These are phyloP conservation scores for Hirtodrosophila alboralis DNA, from an alignment of 2,888 invertebrate species.

Conservation along the genomic window DNA sequence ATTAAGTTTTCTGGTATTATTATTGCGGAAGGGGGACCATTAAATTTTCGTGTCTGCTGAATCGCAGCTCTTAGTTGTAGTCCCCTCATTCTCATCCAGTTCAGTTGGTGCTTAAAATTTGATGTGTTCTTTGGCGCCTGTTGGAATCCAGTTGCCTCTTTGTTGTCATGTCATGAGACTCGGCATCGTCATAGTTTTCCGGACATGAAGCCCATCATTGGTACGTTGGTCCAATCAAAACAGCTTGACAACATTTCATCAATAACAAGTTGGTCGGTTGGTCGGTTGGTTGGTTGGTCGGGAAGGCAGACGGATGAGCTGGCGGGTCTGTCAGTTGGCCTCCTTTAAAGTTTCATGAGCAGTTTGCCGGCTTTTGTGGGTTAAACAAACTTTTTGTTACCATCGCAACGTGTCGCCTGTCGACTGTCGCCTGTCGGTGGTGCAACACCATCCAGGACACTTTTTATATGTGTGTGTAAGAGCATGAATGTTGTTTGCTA, in stretches of 20 bases:
- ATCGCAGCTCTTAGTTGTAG: slow-evolving; percentile 17
- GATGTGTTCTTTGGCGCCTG: slow-evolving; percentile 47
- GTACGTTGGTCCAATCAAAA: slow-evolving; percentile 43
- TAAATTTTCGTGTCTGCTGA: slow-evolving; percentile 61
- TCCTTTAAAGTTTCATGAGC: slow-evolving; percentile 39
- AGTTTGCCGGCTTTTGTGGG: slow-evolving; percentile 37
- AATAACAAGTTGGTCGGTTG: slow-evolving; percentile 50
- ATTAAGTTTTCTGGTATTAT: slow-evolving; percentile 35
- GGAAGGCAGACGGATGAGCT: neutral
- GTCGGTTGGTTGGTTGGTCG: slow-evolving; percentile 6
- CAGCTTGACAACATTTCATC: slow-evolving; percentile 71
- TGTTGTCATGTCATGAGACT: slow-evolving; percentile 21
- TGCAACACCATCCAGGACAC: slow-evolving; percentile 2
- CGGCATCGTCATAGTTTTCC: slow-evolving; percentile 29
- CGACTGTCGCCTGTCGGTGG: slow-evolving; percentile 11
- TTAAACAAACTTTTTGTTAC: slow-evolving; percentile 37
- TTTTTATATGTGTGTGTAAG: slow-evolving; percentile 19
- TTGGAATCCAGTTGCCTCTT: slow-evolving; percentile 4
- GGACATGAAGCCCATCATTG: slow-evolving; percentile 11
- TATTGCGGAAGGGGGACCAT: slow-evolving; percentile 52
- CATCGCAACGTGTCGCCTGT: slow-evolving; percentile 1
- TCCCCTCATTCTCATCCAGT: neutral
- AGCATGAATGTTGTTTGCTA: slow-evolving; percentile 22
- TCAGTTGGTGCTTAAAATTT: slow-evolving; percentile 48
- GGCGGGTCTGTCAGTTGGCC: slow-evolving; percentile 10